A percentile compares a stretch with the other conserved stretches of the same genome.
These are phyloP conservation scores for Spodoptera littoralis DNA, from an alignment of 2,888 invertebrate genomes.

Conservation along the genomic window DNA sequence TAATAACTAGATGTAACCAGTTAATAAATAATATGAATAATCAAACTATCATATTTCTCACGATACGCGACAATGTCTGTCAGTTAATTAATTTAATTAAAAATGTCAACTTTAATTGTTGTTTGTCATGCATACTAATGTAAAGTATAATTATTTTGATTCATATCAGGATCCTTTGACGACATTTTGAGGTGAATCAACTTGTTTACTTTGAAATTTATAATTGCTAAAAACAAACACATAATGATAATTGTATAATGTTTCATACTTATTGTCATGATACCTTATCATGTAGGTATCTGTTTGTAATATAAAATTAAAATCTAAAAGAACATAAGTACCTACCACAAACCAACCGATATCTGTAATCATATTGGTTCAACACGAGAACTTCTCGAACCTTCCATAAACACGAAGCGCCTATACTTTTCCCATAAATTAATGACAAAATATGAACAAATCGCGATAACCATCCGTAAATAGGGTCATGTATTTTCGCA, in stretches of 20 bases:
- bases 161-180: neutral
- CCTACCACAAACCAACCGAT: too few species aligned
- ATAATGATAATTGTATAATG: too few species aligned
- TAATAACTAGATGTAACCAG: too few species aligned
- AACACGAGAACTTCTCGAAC: neutral
- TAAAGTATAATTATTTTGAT: slow-evolving; percentile 13
- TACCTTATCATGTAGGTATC: too few species aligned
- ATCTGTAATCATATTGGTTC: neutral
- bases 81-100: slow-evolving; percentile 25
- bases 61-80: slow-evolving; percentile 47
- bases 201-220: neutral
- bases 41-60: slow-evolving; percentile 29
- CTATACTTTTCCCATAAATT: slow-evolving; percentile 34
- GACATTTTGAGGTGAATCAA: slow-evolving; percentile 15
- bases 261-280: too few species aligned
- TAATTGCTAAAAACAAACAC: neutral
- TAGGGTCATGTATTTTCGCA: slow-evolving; percentile 52
- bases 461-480: slow-evolving; percentile 44
- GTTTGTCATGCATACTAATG: neutral
- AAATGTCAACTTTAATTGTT: slow-evolving; percentile 21
- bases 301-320: too few species aligned
- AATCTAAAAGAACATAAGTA: too few species aligned
- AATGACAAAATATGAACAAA: slow-evolving; percentile 43
- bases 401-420: neutral
- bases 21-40: slow-evolving; percentile 3